Percentiles rank a stretch among this genome's conserved stretches.
Conservation (phyloP, 1,140 invertebrate species). For the Sipha flava region DNA sequence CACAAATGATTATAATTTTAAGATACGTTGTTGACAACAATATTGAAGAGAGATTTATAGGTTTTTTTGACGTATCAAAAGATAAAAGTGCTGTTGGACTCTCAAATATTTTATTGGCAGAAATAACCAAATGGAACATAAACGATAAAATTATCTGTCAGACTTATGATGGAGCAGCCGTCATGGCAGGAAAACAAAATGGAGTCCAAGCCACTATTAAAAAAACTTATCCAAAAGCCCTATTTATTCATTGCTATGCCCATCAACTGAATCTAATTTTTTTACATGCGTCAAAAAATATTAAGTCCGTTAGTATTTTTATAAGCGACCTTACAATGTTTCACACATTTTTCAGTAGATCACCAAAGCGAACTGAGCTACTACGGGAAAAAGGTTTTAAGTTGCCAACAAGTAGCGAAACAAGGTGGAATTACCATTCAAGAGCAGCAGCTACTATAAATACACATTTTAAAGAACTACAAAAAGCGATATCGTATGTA, state of each 20-base stretch:
- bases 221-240: conserved; percentile 24
- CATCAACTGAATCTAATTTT: conserved; percentile 37
- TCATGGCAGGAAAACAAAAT: conserved; percentile 31
- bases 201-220: conserved; percentile 31
- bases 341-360: conserved; percentile 35
- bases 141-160: conserved; percentile 28
- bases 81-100: background rate
- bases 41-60: conserved; percentile 48
- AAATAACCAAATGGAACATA: background rate
- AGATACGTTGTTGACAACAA: conserved; percentile 51
- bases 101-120: background rate
- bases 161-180: conserved; percentile 34
- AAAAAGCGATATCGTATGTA: background rate
- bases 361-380: background rate
- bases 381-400: background rate
- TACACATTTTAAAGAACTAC: background rate
- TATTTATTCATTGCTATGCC: conserved; percentile 37
- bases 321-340: conserved; percentile 23
- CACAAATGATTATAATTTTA: conserved; percentile 41
- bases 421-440: background rate
- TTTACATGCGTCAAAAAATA: conserved; percentile 28
- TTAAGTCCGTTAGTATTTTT: conserved; percentile 33
- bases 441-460: background rate
- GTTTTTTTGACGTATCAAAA: background rate
- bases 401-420: background rate